Evolutionary conservation across 1,140 invertebrate genomes (phyloP).

Genomic region (Himalopsyche phryganea): DNA sequence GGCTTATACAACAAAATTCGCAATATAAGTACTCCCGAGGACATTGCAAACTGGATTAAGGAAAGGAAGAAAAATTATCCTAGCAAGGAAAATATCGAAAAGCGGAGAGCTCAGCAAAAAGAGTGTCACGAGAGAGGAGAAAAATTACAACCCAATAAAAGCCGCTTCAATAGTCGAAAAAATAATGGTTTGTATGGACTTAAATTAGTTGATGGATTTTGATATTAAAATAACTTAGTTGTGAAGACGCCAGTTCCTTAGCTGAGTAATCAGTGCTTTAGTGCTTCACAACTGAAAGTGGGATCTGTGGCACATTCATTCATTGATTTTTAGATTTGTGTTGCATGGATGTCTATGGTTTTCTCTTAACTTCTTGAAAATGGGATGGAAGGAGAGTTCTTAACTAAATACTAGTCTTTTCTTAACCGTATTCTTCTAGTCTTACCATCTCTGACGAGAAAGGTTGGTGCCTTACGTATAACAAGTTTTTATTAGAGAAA

Average conservation of each 20-base stretch:
- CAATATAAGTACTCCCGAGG: slow-evolving; percentile 69
- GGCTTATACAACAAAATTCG: slow-evolving; percentile 75
- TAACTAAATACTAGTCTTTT: too few species aligned
- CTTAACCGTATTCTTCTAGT: too few species aligned
- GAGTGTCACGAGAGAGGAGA: slow-evolving; percentile 68
- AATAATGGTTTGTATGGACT: slow-evolving; percentile 1
- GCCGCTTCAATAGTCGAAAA: slow-evolving; percentile 39
- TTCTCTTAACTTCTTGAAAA: too few species aligned
- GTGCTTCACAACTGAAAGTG: not conserved
- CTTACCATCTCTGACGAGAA: too few species aligned
- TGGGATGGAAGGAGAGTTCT: too few species aligned
- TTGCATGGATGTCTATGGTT: too few species aligned
- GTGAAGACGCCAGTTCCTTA: not conserved
- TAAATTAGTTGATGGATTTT: not conserved
- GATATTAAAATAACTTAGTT: slow-evolving; percentile 1
- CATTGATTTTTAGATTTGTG: not conserved
- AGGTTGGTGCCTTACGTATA: too few species aligned
- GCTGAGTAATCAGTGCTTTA: not conserved
- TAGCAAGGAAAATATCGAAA: slow-evolving; percentile 67
- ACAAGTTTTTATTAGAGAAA: too few species aligned
- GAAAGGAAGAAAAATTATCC: slow-evolving; percentile 75
- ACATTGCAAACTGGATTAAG: slow-evolving; percentile 76
- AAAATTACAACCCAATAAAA: slow-evolving; percentile 54
- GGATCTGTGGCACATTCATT: not conserved
- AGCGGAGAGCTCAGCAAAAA: slow-evolving; percentile 57